Percentiles rank a stretch among this genome's conserved stretches.
Conservation (phyloP, 2,113 vertebrate species). For the Propithecus coquereli region DNA sequence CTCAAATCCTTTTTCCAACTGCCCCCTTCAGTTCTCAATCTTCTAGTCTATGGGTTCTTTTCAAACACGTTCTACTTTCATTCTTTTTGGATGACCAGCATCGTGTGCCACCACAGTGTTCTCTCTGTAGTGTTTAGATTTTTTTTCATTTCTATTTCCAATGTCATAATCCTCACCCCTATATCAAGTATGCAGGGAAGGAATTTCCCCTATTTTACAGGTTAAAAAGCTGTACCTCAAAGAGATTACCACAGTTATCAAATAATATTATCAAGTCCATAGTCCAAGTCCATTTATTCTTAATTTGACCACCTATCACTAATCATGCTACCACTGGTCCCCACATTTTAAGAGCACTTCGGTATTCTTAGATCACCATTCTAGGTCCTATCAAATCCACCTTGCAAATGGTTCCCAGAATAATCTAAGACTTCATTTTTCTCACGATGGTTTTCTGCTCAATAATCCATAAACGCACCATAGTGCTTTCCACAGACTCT, state of each 20-base stretch:
- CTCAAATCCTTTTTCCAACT: not conserved
- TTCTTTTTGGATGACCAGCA: not conserved
- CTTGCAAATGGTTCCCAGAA: not conserved
- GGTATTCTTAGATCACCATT: not conserved
- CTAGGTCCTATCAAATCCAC: not conserved
- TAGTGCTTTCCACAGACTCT: not conserved
- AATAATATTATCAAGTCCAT: not conserved
- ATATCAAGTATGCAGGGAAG: not conserved
- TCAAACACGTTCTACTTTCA: not conserved
- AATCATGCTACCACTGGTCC: not conserved
- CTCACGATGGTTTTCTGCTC: not conserved
- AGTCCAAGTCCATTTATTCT: not conserved
- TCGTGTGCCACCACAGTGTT: not conserved
- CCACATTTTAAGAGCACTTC: not conserved
- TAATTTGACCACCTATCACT: not conserved
- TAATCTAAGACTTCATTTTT: not conserved
- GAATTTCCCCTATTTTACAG: not conserved
- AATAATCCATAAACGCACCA: not conserved
- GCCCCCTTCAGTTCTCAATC: not conserved
- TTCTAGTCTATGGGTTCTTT: not conserved
- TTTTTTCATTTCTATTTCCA: not conserved
- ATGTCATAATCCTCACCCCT: not conserved
- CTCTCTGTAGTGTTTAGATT: not conserved
- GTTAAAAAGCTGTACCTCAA: not conserved
- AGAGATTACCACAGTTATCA: not conserved